Conservation (phyloP, 2,797 vertebrate genomes). For the Eidolon dupreanum region DNA sequence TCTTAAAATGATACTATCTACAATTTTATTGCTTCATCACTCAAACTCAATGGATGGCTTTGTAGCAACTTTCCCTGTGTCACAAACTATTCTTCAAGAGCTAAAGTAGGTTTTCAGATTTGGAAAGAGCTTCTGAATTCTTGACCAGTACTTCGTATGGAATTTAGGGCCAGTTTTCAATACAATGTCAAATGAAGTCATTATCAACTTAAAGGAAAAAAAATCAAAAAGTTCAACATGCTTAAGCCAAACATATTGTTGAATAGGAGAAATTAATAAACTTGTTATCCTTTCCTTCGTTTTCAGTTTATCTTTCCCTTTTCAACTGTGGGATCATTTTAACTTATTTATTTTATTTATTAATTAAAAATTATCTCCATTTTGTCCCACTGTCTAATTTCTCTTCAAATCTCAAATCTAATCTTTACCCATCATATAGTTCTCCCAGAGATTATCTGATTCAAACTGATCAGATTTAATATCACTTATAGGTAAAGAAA, state of each 20-base stretch:
- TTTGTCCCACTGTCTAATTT: background rate
- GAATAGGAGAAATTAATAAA: background rate
- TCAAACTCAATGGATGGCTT: background rate
- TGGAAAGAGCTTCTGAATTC: background rate
- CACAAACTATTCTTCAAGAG: background rate
- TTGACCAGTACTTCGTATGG: background rate
- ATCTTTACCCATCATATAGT: background rate
- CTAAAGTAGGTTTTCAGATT: background rate
- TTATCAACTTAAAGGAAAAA: background rate
- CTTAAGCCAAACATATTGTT: background rate
- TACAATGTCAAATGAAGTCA: background rate
- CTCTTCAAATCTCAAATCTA: background rate
- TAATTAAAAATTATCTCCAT: background rate
- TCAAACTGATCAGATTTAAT: background rate
- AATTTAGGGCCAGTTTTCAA: background rate
- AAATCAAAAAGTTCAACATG: background rate
- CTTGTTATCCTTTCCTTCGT: background rate
- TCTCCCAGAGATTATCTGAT: background rate
- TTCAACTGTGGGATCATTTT: background rate
- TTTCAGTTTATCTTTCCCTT: background rate
- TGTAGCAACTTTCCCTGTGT: background rate
- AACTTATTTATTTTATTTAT: background rate
- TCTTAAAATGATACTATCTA: slow-evolving; percentile 18
- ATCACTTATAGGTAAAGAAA: background rate
- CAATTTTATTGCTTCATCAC: background rate